Evolutionary conservation across 2,888 invertebrate genomes (phyloP), one percentile per base, ranked within the genome.

Genomic region (Anarsia innoxiella): DNA sequence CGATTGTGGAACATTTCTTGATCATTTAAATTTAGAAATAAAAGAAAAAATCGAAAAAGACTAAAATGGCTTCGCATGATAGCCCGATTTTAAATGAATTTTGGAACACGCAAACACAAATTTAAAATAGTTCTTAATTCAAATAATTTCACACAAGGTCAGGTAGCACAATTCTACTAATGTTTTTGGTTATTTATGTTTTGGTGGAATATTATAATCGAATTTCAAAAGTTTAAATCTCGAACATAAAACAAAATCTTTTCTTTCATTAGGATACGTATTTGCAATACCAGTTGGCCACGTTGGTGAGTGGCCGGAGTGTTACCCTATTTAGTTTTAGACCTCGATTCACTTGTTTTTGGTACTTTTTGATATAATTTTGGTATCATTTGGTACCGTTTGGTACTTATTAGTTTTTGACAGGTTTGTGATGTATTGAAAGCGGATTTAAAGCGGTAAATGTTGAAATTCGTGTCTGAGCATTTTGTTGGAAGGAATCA

Each of bases 251-350:
- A 57, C 58, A 51, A 54, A 50, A 59, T 66, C 78, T 78, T 82
- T 66, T 73, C 72, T 78, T 76, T 66, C 53, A 73, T 72, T 77
- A 83, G 84, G 84, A 83, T 71, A 71, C 80, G 51, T 84, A 68
- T 79, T 80, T 80, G 73, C 79, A 80, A 79, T 75, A 75, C 78
- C 82, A 82, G 82, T 67, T 80, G 76, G 78, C 82, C 80, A 76
- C 79, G 45, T 66, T 82, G 83, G 84, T 84, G 83, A 84, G 84
- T 83, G 78, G 73, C 75, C 63, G 65, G 67, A 46, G 48, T 51
- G 3, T 53, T 39, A 37, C 44, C 53, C 46, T 53, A 60, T 63
- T 65, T 69, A 66, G 61, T 60, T 56, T 36, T 66, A 66, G 62
- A 52, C 43, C 45, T 45, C 61, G n/a, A n/a, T n/a, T n/a, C n/a